phyloP scores from a whole-genome alignment of 2,888 invertebrate genomes.

The Cerastoderma edule region DNA sequence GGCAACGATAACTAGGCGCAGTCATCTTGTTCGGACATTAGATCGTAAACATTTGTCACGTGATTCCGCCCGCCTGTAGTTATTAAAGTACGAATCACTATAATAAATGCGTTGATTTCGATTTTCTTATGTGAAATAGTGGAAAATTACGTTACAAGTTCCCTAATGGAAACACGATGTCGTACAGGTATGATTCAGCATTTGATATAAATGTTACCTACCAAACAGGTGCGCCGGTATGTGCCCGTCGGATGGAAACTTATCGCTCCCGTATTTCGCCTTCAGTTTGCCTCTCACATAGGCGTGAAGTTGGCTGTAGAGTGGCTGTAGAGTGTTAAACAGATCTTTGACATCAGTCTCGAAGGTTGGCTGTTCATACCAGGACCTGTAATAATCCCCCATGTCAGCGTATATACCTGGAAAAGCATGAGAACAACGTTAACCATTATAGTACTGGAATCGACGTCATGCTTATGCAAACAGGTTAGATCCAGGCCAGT shows the following conservation, averaged over 20 bases:
- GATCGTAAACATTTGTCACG: no score
- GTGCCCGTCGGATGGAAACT: slow-evolving; percentile 87
- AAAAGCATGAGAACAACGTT: slow-evolving; percentile 24
- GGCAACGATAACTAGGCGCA: no score
- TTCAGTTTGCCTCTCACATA: slow-evolving; percentile 90
- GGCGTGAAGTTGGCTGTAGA: slow-evolving; percentile 92
- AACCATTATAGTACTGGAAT: no score
- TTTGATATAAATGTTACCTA: slow-evolving; percentile 69
- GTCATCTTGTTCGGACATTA: no score
- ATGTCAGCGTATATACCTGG: slow-evolving; percentile 92
- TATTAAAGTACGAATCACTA: no score
- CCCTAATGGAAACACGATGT: no score
- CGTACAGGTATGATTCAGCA: not conserved
- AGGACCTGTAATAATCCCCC: slow-evolving; percentile 94
- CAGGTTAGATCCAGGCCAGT: no score
- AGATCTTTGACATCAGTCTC: slow-evolving; percentile 86
- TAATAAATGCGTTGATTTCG: no score
- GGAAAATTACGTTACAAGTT: no score
- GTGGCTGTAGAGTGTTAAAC: slow-evolving; percentile 87
- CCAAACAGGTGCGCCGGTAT: slow-evolving; percentile 92
- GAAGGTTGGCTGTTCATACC: slow-evolving; percentile 91
- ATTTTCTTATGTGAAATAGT: no score
- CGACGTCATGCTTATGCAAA: no score
- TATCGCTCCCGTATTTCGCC: slow-evolving; percentile 89
- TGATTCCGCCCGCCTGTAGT: no score